phyloP scores from a whole-genome alignment of 2,113 vertebrate species.

The Chelonoidis abingdonii region DNA sequence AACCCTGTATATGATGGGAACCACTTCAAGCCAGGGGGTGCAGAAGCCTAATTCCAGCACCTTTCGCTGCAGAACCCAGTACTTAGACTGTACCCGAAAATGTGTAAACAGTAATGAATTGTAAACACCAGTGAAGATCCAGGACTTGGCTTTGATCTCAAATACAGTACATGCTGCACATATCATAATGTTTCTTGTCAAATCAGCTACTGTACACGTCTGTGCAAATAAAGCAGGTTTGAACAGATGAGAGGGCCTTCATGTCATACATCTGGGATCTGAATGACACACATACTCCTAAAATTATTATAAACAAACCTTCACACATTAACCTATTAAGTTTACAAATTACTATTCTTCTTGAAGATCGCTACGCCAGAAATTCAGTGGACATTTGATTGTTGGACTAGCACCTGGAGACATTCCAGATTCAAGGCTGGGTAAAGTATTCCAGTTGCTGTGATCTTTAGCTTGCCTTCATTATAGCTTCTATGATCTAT shows the following conservation, averaged over 20 bases:
- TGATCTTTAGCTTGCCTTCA: constrained; percentile 51
- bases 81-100: constrained; percentile 41
- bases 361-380: not conserved
- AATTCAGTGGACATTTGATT: constrained; percentile 40
- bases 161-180: not conserved
- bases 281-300: not conserved
- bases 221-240: not conserved
- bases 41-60: too few species aligned
- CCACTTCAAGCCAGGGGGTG: too few species aligned
- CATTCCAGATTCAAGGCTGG: constrained; percentile 27
- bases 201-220: not conserved
- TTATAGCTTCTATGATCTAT: constrained; percentile 63
- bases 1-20: too few species aligned
- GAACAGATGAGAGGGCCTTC: not conserved
- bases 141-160: constrained; percentile 14
- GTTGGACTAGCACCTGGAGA: constrained; percentile 33
- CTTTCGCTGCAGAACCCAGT: not conserved
- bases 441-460: constrained; percentile 33
- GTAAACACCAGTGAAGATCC: not conserved
- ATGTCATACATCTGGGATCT: not conserved
- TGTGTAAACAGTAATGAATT: not conserved
- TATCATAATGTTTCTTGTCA: constrained; percentile 13
- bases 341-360: constrained; percentile 25
- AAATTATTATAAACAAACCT: not conserved
- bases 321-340: not conserved